Evolutionary conservation across 2,113 vertebrate genomes (phyloP).

Genomic region (Thalassoma bifasciatum): DNA sequence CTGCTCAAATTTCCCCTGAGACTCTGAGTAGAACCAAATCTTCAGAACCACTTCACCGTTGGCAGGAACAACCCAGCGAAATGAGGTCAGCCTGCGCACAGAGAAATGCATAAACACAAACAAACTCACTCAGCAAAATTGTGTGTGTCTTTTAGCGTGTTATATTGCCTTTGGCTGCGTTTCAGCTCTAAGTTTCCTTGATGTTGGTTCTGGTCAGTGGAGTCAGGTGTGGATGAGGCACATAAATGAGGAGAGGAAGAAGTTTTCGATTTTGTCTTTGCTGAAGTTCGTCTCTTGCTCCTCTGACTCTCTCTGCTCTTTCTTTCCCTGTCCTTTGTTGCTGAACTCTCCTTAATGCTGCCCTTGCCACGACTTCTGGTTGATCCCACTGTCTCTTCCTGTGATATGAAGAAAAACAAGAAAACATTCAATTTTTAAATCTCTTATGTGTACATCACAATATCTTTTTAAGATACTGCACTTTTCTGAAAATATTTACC

Average conservation of each 20-base stretch:
- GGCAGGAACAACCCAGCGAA: slow-evolving; percentile 89
- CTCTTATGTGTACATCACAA: not conserved
- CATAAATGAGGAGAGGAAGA: not conserved
- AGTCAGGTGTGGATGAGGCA: slow-evolving; percentile 12
- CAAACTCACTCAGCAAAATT: not conserved
- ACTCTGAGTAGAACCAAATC: slow-evolving; percentile 84
- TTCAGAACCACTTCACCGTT: slow-evolving; percentile 79
- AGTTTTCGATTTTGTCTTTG: slow-evolving; percentile 46
- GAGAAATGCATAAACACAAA: not conserved
- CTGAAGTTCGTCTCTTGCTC: slow-evolving; percentile 44
- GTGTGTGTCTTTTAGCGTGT: not conserved
- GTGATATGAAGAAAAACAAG: slow-evolving; percentile 11
- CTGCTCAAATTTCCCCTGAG: slow-evolving; percentile 84
- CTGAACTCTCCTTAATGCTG: slow-evolving; percentile 64
- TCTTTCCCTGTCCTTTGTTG: slow-evolving; percentile 59
- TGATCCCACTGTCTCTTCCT: slow-evolving; percentile 66
- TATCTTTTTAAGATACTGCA: not conserved
- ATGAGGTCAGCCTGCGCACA: slow-evolving; percentile 76
- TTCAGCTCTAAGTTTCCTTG: slow-evolving; percentile 30
- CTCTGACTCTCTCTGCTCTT: slow-evolving; percentile 37
- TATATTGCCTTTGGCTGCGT: slow-evolving; percentile 77
- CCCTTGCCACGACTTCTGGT: slow-evolving; percentile 40
- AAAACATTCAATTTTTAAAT: not conserved
- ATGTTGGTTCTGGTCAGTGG: slow-evolving; percentile 53
- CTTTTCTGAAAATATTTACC: not conserved